Evolutionary conservation across 2,888 invertebrate genomes (phyloP).

Genomic region (Ditylenchus weischeri): DNA sequence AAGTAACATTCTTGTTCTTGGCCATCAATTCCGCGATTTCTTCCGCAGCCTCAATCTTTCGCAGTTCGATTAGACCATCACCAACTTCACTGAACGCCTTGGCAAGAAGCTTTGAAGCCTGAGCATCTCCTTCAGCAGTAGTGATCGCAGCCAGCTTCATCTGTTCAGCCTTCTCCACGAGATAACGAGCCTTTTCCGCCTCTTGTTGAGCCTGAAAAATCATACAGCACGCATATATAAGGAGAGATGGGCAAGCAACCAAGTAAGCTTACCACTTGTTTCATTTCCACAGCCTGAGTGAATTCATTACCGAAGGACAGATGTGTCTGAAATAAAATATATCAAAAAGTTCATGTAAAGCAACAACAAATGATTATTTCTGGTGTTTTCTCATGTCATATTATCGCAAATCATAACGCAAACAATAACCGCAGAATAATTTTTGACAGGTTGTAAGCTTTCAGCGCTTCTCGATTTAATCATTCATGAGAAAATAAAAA

Average conservation of each 20-base stretch:
- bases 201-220: conserved; percentile 82
- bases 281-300: conserved; percentile 95
- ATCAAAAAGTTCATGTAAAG: too few species aligned
- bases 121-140: conserved; percentile 94
- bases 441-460: background rate
- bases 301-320: conserved; percentile 98
- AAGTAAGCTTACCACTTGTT: conserved; percentile 60
- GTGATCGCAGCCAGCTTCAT: conserved; percentile 89
- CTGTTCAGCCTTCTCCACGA: conserved; percentile 98
- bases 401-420: conserved; percentile 2
- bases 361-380: background rate
- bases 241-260: too few species aligned
- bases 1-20: conserved; percentile 87
- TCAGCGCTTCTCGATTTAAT: conserved; percentile 38
- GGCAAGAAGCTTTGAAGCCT: conserved; percentile 85
- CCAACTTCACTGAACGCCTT: conserved; percentile 74
- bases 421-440: background rate
- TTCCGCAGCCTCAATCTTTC: conserved; percentile 98
- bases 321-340: conserved; percentile 72
- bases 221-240: too few species aligned
- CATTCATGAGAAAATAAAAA: conserved; percentile 13
- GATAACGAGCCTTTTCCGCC: conserved; percentile 93
- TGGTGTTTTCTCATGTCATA: background rate
- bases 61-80: conserved; percentile 92
- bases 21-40: conserved; percentile 95